Evolutionary conservation across 2,888 invertebrate species (phyloP), one percentile per base, ranked within the genome.

Genomic region (Zeuzera pyrina): DNA sequence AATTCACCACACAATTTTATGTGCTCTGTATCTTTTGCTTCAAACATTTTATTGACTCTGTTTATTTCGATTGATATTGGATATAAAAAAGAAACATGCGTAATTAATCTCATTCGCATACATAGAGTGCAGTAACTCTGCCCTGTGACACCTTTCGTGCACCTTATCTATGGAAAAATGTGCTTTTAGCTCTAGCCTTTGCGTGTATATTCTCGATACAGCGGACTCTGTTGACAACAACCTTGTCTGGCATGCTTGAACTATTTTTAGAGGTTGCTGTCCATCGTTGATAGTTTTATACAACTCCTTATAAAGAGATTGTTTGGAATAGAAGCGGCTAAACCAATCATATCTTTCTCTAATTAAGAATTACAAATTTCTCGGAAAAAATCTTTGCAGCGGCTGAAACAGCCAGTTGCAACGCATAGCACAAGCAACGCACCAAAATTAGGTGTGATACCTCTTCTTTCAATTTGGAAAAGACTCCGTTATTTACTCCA

Each of bases 321-420:
- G 35, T 25, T 52, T 42, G 12, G 29, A 32, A 11, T 50, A 39
- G 11, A 49, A 52, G 15, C 33, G 35, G 10, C 38, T 33, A 41
- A 60, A 60, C 57, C 56, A 59, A 30, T 58, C 43, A 32, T 54
- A 56, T 35, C n/a, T n/a, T n/a, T n/a, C n/a, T n/a, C n/a, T n/a
- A n/a, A n/a, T n/a, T n/a, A n/a, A n/a, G n/a, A n/a, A n/a, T n/a
- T n/a, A n/a, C n/a, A n/a, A n/a, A n/a, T n/a, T n/a, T n/a, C n/a
- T n/a, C n/a, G n/a, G n/a, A n/a, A n/a, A n/a, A n/a, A n/a, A n/a
- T n/a, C n/a, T n/a, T n/a, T n/a, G n/a, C n/a, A n/a, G n/a, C n/a
- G n/a, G n/a, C n/a, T n/a, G n/a, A n/a, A n/a, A n/a, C n/a, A n/a
- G n/a, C n/a, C n/a, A n/a, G n/a, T n/a, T n/a, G n/a, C n/a, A n/a